A percentile compares a stretch with the other conserved stretches of the same genome.
phyloP scores from a whole-genome alignment of 1,140 invertebrate species.

The Lepidurus couesii region DNA sequence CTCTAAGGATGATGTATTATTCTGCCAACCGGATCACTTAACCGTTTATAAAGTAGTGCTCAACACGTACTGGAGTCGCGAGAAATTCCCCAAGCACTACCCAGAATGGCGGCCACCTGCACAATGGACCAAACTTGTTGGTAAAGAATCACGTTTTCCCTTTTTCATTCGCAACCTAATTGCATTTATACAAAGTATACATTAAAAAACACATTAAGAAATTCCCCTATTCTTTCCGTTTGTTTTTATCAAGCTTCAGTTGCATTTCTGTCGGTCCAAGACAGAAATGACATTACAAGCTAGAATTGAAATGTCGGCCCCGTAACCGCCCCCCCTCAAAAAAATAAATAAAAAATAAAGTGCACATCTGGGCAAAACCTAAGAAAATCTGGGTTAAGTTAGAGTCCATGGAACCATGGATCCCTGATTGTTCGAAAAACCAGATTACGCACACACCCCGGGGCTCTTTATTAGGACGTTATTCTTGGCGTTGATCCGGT shows the following conservation, averaged over 20 bases:
- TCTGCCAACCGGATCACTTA: slow-evolving; percentile 44
- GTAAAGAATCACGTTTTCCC: slow-evolving; percentile 42
- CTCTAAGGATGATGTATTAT: not conserved
- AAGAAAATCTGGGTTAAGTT: slow-evolving; percentile 1
- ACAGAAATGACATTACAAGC: too few relatives aligned
- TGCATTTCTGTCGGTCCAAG: too few relatives aligned
- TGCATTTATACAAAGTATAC: too few relatives aligned
- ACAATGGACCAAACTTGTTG: slow-evolving; percentile 52
- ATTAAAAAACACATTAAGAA: too few relatives aligned
- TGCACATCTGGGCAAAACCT: not conserved
- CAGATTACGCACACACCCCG: slow-evolving; percentile 8
- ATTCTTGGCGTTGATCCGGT: slow-evolving; percentile 18
- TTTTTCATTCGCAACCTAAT: not conserved
- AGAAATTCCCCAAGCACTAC: slow-evolving; percentile 52
- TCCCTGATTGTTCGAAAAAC: not conserved
- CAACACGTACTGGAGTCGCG: slow-evolving; percentile 47
- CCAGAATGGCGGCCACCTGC: slow-evolving; percentile 50
- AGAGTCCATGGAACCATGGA: not conserved
- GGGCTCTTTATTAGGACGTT: not conserved
- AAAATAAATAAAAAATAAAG: not conserved
- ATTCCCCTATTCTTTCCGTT: too few relatives aligned
- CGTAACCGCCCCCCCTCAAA: not conserved
- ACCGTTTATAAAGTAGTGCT: slow-evolving; percentile 49
- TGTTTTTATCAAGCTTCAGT: too few relatives aligned
- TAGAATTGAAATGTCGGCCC: too few relatives aligned